Evolutionary conservation across 2,113 vertebrate genomes (phyloP).

Genomic region (Barnardius zonarius): DNA sequence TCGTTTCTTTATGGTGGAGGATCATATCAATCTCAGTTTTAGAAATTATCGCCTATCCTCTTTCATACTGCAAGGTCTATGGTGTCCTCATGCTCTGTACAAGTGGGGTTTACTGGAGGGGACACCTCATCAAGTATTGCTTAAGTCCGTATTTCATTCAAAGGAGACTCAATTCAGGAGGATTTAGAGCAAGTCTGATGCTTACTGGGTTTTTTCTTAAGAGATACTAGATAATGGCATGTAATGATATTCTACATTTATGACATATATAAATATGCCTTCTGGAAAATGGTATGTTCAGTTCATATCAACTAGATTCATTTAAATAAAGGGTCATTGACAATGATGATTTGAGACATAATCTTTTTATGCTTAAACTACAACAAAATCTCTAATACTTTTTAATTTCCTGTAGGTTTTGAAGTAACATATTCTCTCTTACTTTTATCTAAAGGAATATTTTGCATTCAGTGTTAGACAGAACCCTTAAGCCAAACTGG

Average conservation of each 20-base stretch:
- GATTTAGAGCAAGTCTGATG: not conserved
- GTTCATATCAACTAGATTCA: not conserved
- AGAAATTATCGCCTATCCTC: not conserved
- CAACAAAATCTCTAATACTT: not conserved
- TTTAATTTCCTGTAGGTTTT: not conserved
- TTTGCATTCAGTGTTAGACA: not conserved
- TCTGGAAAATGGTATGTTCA: not conserved
- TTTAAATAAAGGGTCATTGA: not conserved
- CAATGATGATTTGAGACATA: not conserved
- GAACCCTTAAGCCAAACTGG: not conserved
- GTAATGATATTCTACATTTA: not conserved
- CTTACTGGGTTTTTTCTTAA: not conserved
- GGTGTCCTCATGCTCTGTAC: not conserved
- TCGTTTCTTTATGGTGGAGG: not conserved
- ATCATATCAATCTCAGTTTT: not conserved
- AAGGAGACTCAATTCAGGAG: not conserved
- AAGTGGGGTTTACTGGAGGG: not conserved
- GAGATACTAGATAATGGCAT: not conserved
- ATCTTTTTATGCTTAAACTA: not conserved
- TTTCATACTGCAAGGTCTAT: not conserved
- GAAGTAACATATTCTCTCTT: not conserved
- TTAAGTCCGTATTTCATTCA: not conserved
- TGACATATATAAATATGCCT: not conserved
- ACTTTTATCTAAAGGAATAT: not conserved
- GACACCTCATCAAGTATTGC: not conserved